Conservation (phyloP, 2,797 vertebrate species). For the Ceryle rudis region DNA sequence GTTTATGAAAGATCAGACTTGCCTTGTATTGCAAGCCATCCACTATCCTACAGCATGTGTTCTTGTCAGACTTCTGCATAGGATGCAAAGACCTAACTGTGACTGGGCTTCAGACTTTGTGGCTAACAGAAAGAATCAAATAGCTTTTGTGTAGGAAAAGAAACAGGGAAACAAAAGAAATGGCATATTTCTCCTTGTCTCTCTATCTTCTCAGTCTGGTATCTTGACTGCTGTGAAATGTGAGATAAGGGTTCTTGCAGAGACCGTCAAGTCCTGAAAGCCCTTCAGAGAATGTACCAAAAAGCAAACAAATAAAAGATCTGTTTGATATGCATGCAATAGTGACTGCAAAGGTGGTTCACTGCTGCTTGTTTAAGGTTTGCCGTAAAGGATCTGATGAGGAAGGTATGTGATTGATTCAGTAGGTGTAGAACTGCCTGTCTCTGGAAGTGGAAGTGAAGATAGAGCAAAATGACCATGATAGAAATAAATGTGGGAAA, state of each 20-base stretch:
- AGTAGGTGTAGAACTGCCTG: slow-evolving; percentile 23
- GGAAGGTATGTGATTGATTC: slow-evolving; percentile 56
- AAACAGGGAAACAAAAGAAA: slow-evolving; percentile 48
- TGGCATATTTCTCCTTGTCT: slow-evolving; percentile 25
- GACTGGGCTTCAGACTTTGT: slow-evolving; percentile 61
- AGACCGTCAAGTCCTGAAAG: slow-evolving; percentile 44
- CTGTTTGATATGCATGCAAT: not conserved
- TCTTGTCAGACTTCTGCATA: slow-evolving; percentile 13
- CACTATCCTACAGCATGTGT: not conserved
- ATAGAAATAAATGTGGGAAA: not conserved
- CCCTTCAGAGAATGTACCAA: slow-evolving; percentile 35
- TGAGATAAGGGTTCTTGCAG: not conserved
- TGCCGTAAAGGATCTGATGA: slow-evolving; percentile 50
- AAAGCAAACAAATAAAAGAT: slow-evolving; percentile 44
- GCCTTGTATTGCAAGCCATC: slow-evolving; percentile 26
- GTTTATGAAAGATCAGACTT: slow-evolving; percentile 53
- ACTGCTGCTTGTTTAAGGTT: slow-evolving; percentile 34
- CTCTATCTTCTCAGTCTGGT: slow-evolving; percentile 38
- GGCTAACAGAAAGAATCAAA: slow-evolving; percentile 43
- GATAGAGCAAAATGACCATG: not conserved
- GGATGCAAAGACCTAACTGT: slow-evolving; percentile 41
- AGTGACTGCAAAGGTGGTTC: slow-evolving; percentile 4
- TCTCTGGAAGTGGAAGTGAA: slow-evolving; percentile 38
- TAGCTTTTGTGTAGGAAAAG: not conserved
- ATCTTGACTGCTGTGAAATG: slow-evolving; percentile 41